These are phyloP conservation scores for Pachycephala philippinensis DNA, from an alignment of 2,113 vertebrate species.

Conservation along the genomic window DNA sequence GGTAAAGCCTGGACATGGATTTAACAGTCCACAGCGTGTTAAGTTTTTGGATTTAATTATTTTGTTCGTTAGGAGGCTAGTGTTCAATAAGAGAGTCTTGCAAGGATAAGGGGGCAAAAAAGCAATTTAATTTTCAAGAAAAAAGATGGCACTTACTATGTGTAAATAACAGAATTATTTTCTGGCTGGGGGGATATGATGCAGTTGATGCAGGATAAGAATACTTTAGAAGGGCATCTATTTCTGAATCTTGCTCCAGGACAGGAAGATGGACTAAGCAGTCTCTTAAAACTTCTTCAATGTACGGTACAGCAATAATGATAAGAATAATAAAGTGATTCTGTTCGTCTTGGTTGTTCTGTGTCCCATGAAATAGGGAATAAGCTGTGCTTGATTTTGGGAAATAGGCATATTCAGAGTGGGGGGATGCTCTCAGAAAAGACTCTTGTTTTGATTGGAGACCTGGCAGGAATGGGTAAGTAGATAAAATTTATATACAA, in stretches of 20 bases:
- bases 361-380: neutral
- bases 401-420: neutral
- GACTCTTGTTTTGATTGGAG: neutral
- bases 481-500: neutral
- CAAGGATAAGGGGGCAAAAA: fast-evolving
- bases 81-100: neutral
- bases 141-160: neutral
- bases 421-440: neutral
- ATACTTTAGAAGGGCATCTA: neutral
- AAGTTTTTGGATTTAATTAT: neutral
- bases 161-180: neutral
- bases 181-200: neutral
- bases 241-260: neutral
- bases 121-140: neutral
- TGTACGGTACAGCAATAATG: neutral
- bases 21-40: neutral
- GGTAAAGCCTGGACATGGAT: neutral
- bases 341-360: neutral
- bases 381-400: neutral
- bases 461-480: neutral
- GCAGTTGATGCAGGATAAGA: neutral
- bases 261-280: neutral
- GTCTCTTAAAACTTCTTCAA: neutral
- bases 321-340: neutral
- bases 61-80: neutral